Evolutionary conservation across 2,113 vertebrate species (phyloP).

Genomic region (Muscicapa adusta): DNA sequence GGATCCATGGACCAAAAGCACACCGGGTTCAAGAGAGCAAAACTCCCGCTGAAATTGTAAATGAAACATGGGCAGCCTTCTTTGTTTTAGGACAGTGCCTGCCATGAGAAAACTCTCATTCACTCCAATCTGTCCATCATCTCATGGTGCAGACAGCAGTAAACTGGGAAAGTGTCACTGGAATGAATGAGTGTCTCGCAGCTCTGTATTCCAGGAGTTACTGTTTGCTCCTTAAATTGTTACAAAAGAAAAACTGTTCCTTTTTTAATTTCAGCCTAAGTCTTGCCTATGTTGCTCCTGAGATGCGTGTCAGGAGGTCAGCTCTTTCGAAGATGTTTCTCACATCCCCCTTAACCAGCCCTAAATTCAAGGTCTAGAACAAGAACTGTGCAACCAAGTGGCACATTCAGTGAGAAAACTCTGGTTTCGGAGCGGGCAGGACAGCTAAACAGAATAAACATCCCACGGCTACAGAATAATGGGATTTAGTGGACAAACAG

Average conservation of each 20-base stretch:
- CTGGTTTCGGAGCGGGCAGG: not conserved
- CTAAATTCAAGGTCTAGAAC: not conserved
- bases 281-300: not conserved
- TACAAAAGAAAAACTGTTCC: not conserved
- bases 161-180: not conserved
- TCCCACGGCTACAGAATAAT: not conserved
- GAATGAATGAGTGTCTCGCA: not conserved
- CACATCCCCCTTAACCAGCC: not conserved
- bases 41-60: not conserved
- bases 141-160: not conserved
- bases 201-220: not conserved
- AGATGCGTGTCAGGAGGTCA: not conserved
- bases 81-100: not conserved
- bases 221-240: not conserved
- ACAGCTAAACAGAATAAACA: not conserved
- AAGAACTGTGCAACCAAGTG: not conserved
- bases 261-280: not conserved
- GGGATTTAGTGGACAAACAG: slow-evolving; percentile 30
- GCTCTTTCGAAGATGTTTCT: not conserved
- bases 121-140: not conserved
- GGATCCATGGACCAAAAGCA: not conserved
- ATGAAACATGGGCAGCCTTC: not conserved
- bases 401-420: not conserved
- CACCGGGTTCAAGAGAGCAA: not conserved
- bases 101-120: not conserved